A percentile compares a stretch with the other conserved stretches of the same genome.
Evolutionary conservation across 2,888 invertebrate species (phyloP).

Genomic region (Limnephilus auricula): DNA sequence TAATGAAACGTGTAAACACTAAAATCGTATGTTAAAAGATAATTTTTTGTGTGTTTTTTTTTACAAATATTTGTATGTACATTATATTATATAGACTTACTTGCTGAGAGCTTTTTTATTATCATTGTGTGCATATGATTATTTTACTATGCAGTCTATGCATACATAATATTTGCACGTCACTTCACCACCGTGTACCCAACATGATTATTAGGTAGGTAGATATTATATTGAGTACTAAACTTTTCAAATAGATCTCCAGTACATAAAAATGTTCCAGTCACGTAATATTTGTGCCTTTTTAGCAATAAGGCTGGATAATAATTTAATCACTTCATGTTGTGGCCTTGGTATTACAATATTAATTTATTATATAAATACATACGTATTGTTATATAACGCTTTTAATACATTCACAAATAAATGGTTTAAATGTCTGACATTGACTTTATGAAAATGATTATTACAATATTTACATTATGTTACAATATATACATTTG

Average conservation of each 20-base stretch:
- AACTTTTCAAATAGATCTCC: background rate
- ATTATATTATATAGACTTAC: background rate
- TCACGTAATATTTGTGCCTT: background rate
- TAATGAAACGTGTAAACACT: background rate
- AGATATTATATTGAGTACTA: background rate
- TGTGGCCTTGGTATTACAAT: background rate
- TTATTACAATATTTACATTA: no score
- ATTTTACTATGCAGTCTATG: background rate
- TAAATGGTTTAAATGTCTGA: background rate
- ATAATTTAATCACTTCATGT: background rate
- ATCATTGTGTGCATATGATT: background rate
- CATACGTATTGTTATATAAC: background rate
- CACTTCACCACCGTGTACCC: background rate
- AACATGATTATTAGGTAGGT: background rate
- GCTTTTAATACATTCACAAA: background rate
- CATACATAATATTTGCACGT: background rate
- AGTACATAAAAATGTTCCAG: background rate
- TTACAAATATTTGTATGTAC: background rate
- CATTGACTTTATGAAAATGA: background rate
- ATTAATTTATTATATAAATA: background rate
- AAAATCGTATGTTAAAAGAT: background rate
- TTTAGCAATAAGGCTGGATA: background rate
- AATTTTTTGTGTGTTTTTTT: background rate
- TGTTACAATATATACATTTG: no score
- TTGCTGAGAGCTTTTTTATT: background rate